Base-by-base conservation (phyloP, 2,888 invertebrate species). In the Leptinotarsa tumamoca region DNA sequence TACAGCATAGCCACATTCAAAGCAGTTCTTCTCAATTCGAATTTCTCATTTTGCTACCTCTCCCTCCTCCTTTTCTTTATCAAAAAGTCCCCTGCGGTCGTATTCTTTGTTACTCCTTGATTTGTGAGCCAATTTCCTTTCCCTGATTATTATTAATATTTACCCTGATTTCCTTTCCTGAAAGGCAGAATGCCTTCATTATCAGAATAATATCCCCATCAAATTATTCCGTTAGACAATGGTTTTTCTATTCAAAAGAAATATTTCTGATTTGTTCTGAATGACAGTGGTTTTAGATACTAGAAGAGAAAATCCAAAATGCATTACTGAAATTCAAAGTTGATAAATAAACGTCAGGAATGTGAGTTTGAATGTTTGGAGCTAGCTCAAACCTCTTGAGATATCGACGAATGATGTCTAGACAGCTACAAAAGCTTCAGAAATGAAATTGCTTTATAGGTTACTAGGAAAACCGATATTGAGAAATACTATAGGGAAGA, bases 111-210 rank as follows among this genome's bases (percentile, higher is more conserved):
- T 21, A 58, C 3, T 21, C 58, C 21, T 14, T 58, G 18, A 58
- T 23, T 58, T 58, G 58, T 58, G 58, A 21, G 58, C 58, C 18
- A 21, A 18, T 58, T 18, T 14, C 58, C 18, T 58, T 23, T 18
- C 23, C 21, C 58, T 18, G 58, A 18, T 58, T 21, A 58, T 58
- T 58, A 58, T 58, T 58, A 18, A 58, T 58, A 21, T 58, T 58
- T 58, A 58, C 21, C 18, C 21, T 58, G 58, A 58, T 58, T 58
- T 7, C 23, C 21, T 21, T 58, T 14, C 2, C 17, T n/a, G 15
- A 15, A n/a, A 52, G 52, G n/a, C 15, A n/a, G 52, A 52, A 52
- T 5, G 52, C 52, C 52, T 52, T 52, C 52, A 14, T 52, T 52
- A n/a, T n/a, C 52, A n/a, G 52, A 52, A 52, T n/a, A 52, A 52